Base-by-base conservation (phyloP, 2,888 invertebrate species). In the Metallyticus violacea region DNA sequence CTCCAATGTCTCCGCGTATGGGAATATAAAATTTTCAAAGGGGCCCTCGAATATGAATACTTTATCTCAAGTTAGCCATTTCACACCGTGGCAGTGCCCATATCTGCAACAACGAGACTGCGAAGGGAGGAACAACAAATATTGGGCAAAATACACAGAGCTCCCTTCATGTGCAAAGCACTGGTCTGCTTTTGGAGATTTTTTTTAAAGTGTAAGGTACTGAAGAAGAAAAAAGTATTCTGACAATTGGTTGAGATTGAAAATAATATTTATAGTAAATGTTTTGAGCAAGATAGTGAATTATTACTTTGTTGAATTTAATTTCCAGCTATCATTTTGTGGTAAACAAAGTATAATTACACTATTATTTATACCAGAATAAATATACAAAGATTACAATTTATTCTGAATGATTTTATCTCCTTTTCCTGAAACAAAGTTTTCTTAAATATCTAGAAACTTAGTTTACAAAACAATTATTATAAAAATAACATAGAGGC, bases 11-110 rank as follows among this genome's bases (percentile, higher is more conserved):
- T 62, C 40, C 40, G 40, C 40, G 40, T 62, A 76, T 82, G 82
- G 26, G 82, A 82, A 82, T 82, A 82, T 76, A 82, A 82, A 82
- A 76, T 76, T 76, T 82, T 82, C 15, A 82, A 82, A 76, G 82
- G 9, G 62, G 6, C 82, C 26, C 76, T 82, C 22, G 26, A 82
- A 76, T 76, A 82, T 82, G 82, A 82, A 82, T 82, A 82, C 26
- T 82, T 82, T 25, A 82, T 82, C 25, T 26, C 6, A 82, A 82
- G 76, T 82, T 82, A 26, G 76, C 82, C 82, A 82, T 82, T 82
- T 82, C 76, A 76, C 82, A 76, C 82, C 26, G n/a, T 22, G 40
- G 40, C 40, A 62, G 7, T 62, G 40, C 40, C 40, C 40, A 62
- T 62, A 62, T 62, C 40, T 62, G 40, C 40, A 62, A 15, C 40